Percentiles rank a stretch among this genome's conserved stretches.
Evolutionary conservation across 2,888 invertebrate genomes (phyloP).

Genomic region (Trypoxylon attenuatum): DNA sequence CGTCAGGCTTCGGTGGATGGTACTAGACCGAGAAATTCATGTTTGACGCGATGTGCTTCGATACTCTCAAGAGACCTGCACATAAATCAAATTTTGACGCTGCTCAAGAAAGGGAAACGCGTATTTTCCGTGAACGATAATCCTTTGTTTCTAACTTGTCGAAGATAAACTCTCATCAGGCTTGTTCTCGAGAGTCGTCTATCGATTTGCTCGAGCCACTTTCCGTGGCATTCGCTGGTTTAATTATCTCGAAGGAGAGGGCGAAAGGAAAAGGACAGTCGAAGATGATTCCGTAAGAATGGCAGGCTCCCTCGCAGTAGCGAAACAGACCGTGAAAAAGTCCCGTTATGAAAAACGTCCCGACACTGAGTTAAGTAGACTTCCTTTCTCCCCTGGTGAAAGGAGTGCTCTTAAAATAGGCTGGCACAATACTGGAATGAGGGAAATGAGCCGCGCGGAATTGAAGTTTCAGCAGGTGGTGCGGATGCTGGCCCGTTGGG

Average conservation of each 20-base stretch:
- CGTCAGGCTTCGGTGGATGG: no score
- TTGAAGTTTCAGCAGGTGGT: no score
- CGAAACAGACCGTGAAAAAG: constrained; percentile 13
- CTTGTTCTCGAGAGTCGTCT: constrained; percentile 2
- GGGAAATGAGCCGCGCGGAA: no score
- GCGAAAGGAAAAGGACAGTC: background rate
- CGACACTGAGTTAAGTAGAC: background rate
- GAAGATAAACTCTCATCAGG: constrained; percentile 23
- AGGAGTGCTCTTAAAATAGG: background rate
- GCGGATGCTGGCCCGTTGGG: no score
- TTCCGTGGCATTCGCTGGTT: background rate
- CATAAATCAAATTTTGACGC: no score
- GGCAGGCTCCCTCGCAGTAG: background rate
- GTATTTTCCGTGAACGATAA: background rate
- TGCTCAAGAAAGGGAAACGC: background rate
- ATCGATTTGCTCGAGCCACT: constrained; percentile 1
- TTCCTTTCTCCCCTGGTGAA: background rate
- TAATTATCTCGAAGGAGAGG: background rate
- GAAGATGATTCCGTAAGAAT: constrained; percentile 13
- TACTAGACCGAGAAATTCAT: no score
- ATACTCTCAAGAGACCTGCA: no score
- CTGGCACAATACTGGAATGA: no score
- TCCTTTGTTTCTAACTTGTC: constrained; percentile 1
- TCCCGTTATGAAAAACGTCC: background rate
- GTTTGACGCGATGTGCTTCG: no score